phyloP scores from a whole-genome alignment of 2,113 vertebrate genomes.

The Aptenodytes forsteri region DNA sequence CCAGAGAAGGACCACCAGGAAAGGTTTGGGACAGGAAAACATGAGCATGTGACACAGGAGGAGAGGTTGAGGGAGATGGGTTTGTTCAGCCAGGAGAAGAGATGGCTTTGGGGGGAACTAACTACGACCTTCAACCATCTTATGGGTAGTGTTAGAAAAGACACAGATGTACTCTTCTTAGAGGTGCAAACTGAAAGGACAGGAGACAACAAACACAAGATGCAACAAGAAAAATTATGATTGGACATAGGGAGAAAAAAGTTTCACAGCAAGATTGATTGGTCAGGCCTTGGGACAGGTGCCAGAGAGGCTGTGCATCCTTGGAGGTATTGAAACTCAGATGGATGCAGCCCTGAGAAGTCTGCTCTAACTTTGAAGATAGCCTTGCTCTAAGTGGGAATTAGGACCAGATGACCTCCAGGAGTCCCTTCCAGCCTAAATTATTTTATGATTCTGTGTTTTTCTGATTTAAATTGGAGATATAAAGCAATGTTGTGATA shows the following conservation, averaged over 20 bases:
- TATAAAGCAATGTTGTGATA: background rate
- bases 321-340: background rate
- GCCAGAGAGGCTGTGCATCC: background rate
- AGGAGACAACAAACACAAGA: background rate
- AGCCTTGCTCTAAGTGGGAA: background rate
- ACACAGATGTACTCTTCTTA: background rate
- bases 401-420: background rate
- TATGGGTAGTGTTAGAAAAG: background rate
- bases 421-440: background rate
- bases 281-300: background rate
- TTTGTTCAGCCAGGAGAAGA: background rate
- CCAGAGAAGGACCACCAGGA: background rate
- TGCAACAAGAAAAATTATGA: background rate
- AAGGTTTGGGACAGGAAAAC: background rate
- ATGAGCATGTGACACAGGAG: fast-evolving
- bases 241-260: background rate
- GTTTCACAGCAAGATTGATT: background rate
- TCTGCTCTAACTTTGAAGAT: background rate
- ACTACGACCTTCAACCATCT: background rate
- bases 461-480: background rate
- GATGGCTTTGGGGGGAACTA: background rate
- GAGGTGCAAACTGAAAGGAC: background rate
- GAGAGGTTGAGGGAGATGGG: background rate
- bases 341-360: background rate
- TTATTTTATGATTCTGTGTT: background rate